Percentiles rank a stretch among this genome's conserved stretches.
Conservation (phyloP, 2,113 vertebrate species). For the Tiliqua scincoides region DNA sequence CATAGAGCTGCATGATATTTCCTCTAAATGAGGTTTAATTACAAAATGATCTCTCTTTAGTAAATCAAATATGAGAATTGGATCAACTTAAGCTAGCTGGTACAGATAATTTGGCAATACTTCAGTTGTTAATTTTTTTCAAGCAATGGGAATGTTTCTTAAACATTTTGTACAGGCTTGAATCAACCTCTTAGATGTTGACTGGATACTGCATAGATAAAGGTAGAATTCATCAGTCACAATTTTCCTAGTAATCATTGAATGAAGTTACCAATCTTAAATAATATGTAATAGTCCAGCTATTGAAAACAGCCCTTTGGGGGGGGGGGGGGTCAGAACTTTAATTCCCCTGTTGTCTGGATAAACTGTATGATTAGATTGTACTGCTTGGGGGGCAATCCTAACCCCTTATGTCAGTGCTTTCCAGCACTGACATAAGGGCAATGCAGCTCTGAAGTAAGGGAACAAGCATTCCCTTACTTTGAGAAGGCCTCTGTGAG, state of each 20-base stretch:
- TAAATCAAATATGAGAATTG: background rate
- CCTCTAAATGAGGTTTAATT: background rate
- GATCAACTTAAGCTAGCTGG: background rate
- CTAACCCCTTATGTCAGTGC: no score
- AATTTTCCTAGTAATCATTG: background rate
- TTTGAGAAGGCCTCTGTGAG: no score
- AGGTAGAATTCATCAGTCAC: background rate
- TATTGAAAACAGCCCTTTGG: background rate
- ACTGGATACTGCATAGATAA: background rate
- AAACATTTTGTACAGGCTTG: background rate
- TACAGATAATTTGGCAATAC: background rate
- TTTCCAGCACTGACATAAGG: no score
- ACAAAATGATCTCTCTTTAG: background rate
- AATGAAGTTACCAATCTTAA: background rate
- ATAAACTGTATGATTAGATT: background rate
- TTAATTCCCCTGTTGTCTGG: background rate
- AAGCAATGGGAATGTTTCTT: background rate
- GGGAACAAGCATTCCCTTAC: no score
- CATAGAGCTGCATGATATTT: constrained; percentile 11
- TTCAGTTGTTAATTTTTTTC: background rate
- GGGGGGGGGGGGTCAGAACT: no score
- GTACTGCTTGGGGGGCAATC: no score
- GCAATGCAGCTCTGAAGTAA: no score
- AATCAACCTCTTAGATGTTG: background rate
- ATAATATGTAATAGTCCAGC: background rate